These are phyloP conservation scores for Girardia tigrina DNA, from an alignment of 2,888 invertebrate species.

Conservation along the genomic window DNA sequence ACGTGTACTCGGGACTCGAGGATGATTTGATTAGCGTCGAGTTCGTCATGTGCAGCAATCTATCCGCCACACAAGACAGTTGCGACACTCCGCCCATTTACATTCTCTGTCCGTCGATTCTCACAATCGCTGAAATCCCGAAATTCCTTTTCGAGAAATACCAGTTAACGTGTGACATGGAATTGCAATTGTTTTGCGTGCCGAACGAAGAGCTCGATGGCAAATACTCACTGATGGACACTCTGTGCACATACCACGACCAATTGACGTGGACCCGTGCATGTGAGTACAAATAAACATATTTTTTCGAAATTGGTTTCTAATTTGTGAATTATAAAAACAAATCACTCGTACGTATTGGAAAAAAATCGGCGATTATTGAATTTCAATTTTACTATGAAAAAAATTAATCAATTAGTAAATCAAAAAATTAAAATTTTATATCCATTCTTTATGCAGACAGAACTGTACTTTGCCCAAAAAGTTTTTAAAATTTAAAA, in stretches of 20 bases:
- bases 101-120: slow-evolving; percentile 12
- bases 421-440: too few relatives aligned
- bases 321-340: too few relatives aligned
- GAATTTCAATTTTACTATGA: too few relatives aligned
- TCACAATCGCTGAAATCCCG: background rate
- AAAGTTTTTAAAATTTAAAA: too few relatives aligned
- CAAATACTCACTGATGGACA: background rate
- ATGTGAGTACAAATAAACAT: too few relatives aligned
- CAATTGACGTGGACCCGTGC: too few relatives aligned
- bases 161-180: background rate
- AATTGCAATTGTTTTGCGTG: background rate
- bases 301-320: too few relatives aligned
- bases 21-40: background rate
- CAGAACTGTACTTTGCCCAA: too few relatives aligned
- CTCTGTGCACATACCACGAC: background rate
- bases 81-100: slow-evolving; percentile 1
- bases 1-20: background rate
- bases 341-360: too few relatives aligned
- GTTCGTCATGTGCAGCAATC: background rate
- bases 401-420: too few relatives aligned
- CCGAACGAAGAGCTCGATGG: background rate
- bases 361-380: too few relatives aligned
- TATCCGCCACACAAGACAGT: background rate
- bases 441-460: too few relatives aligned
- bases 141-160: slow-evolving; percentile 17